Evolutionary conservation across 2,797 vertebrate species (phyloP), one percentile per base, ranked within the genome.

Genomic region (Notolabrus celidotus): DNA sequence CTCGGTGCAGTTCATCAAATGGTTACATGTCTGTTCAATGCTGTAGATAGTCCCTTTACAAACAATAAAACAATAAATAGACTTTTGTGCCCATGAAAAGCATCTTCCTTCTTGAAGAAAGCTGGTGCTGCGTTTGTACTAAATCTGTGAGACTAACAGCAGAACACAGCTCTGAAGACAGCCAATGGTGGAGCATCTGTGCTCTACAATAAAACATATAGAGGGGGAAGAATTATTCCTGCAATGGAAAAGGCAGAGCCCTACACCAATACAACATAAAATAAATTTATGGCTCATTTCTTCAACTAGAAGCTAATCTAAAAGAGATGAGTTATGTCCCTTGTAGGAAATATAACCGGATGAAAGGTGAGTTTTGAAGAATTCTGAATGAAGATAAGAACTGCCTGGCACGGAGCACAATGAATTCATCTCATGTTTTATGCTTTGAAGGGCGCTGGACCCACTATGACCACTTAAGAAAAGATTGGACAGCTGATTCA

Each of bases 231-330:
- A 84, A 79, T 85, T 82, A 84, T 80, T 87, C 71, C 77, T 74
- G 79, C 75, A 46, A 50, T 42, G 62, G 50, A 83, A 77, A 70
- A 55, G 51, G 56, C 47, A 50, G 68, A 33, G 39, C 52, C 57
- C 73, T 36, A 73, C 72, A 73, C 71, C 74, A 73, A 68, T 73
- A 77, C 77, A 63, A 55, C 88, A 81, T 87, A 65, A 90, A 89
- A 77, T 0, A 70, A 77, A 90, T 88, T 57, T 71, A 89, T 70
- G 63, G 64, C 56, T 80, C 82, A 78, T 85, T 89, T 83, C 17
- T 10, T 66, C 86, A 71, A 86, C 81, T 71, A 77, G 61, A 71
- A 82, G 76, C 76, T 87, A 80, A 87, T 88, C 79, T 83, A 72
- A 88, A 80, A 77, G 66, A 74, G 71, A 80, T 85, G 86, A 90